phyloP scores from a whole-genome alignment of 2,797 vertebrate species.

The Etheostoma perlongum region DNA sequence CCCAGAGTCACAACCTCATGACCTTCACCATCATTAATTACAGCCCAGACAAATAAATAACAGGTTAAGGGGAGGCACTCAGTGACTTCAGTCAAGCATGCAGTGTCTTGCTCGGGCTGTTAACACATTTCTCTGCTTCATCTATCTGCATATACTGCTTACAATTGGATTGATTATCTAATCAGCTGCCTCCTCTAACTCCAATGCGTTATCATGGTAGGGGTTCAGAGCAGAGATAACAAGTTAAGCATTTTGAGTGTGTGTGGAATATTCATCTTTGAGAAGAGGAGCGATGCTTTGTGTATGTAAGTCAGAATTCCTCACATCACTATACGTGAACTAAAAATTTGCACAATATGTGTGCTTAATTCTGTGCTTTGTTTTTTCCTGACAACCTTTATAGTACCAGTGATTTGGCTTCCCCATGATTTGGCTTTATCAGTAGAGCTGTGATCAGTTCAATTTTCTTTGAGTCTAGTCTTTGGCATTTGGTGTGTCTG shows the following conservation, averaged over 20 bases:
- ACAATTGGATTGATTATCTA: conserved; percentile 15
- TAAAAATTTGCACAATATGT: not conserved
- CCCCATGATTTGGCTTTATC: not conserved
- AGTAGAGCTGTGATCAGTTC: conserved; percentile 2
- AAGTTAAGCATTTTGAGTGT: not conserved
- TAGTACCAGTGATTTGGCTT: not conserved
- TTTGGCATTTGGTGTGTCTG: not conserved
- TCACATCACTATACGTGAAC: not conserved
- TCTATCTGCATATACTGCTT: conserved; percentile 25
- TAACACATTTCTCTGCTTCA: conserved; percentile 46
- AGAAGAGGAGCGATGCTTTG: not conserved
- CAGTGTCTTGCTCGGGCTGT: conserved; percentile 43
- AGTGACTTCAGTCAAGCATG: conserved; percentile 45
- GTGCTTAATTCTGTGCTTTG: not conserved
- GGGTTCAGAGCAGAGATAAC: not conserved
- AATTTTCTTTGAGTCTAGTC: not conserved
- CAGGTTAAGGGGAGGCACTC: conserved; percentile 38
- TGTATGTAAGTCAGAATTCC: conserved; percentile 9
- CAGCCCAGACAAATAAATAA: conserved; percentile 70
- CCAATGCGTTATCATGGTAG: not conserved
- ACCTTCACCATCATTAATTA: conserved; percentile 65
- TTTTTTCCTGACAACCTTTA: not conserved
- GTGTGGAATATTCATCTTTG: not conserved
- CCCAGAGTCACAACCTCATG: conserved; percentile 45
- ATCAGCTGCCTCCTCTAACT: not conserved